These are phyloP conservation scores for Myotis lucifugus DNA, from an alignment of 2,113 vertebrate species.

Conservation along the genomic window DNA sequence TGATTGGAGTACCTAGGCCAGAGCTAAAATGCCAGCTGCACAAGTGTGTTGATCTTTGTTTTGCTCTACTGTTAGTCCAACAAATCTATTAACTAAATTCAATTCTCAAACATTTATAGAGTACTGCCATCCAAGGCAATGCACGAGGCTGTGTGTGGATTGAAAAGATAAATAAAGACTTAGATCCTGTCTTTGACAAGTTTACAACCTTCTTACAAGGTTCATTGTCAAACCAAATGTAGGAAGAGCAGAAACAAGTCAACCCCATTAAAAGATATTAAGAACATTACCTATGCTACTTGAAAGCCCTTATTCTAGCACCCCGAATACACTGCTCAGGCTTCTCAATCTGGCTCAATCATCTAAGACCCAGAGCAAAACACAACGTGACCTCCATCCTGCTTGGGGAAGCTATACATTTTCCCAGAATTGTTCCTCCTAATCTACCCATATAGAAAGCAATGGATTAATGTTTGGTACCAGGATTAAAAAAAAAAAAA, in stretches of 20 bases:
- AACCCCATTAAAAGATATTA: not conserved
- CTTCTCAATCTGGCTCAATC: not conserved
- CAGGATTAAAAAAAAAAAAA: not conserved
- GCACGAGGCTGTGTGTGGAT: too few relatives aligned
- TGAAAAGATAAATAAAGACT: not conserved
- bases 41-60: not conserved
- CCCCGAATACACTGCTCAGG: not conserved
- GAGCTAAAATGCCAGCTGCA: not conserved
- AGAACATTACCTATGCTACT: not conserved
- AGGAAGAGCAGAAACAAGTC: not conserved
- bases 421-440: not conserved
- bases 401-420: rapidly evolving
- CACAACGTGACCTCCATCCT: not conserved
- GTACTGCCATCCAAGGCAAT: too few relatives aligned
- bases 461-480: not conserved
- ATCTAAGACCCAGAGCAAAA: not conserved
- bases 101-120: not conserved
- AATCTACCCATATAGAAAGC: not conserved
- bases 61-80: not conserved
- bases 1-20: not conserved
- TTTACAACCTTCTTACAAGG: not conserved
- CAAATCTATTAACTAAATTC: not conserved
- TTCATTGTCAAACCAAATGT: not conserved
- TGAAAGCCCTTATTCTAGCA: rapidly evolving
- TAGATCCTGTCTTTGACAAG: not conserved